A percentile compares a stretch with the other conserved stretches of the same genome.
Conservation (phyloP, 2,888 invertebrate species). For the Acleris sparsana region DNA sequence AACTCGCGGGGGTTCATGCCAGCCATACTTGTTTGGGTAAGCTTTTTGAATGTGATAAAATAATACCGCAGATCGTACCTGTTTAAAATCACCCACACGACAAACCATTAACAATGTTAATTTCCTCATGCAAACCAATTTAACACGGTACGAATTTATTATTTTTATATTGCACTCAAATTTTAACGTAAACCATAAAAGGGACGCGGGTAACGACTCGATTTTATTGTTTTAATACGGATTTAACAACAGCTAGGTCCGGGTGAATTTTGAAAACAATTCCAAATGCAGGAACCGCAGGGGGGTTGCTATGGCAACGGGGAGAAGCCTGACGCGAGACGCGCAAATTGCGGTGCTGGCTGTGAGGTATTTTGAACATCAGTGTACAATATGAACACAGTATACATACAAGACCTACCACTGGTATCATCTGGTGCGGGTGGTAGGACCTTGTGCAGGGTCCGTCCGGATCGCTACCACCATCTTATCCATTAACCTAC, state of each 20-base stretch:
- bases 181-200: constrained; percentile 54
- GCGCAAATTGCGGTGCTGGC: constrained; percentile 58
- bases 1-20: too few relatives aligned
- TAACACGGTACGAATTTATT: constrained; percentile 20
- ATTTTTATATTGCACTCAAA: constrained; percentile 46
- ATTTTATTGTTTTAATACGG: constrained; percentile 75
- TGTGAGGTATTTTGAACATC: constrained; percentile 40
- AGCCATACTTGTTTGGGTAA: too few relatives aligned
- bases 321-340: constrained; percentile 66
- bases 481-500: too few relatives aligned
- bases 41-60: too few relatives aligned
- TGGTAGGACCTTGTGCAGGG: too few relatives aligned
- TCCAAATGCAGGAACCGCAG: constrained; percentile 63
- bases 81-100: too few relatives aligned
- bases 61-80: too few relatives aligned
- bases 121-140: constrained; percentile 6
- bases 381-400: background rate
- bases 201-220: constrained; percentile 47
- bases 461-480: too few relatives aligned
- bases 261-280: constrained; percentile 71
- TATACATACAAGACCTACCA: background rate
- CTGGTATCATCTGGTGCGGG: too few relatives aligned
- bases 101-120: too few relatives aligned
- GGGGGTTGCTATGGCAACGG: constrained; percentile 77
- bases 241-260: constrained; percentile 65